Evolutionary conservation across 1,140 invertebrate genomes (phyloP).

Genomic region (Pogonus chalceus): DNA sequence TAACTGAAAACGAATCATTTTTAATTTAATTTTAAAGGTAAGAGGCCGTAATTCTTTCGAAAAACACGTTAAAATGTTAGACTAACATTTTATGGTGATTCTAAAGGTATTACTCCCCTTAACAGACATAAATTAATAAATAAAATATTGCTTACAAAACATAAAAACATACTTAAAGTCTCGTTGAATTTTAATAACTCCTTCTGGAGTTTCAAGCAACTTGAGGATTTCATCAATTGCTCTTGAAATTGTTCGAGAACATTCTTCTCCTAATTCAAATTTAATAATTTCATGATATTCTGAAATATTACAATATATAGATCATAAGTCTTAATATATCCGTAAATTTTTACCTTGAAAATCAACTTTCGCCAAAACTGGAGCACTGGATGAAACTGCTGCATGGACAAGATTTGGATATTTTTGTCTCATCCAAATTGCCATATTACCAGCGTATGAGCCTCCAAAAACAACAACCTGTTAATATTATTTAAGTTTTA

Average conservation of each 20-base stretch:
- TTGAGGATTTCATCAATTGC: background rate
- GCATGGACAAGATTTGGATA: conserved; percentile 47
- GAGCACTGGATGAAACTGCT: conserved; percentile 44
- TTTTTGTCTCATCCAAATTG: conserved; percentile 46
- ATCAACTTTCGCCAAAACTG: conserved; percentile 39
- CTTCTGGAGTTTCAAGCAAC: background rate
- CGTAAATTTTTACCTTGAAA: conserved; percentile 33
- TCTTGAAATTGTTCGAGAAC: background rate
- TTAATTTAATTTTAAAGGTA: too few species aligned
- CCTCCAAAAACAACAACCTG: conserved; percentile 44
- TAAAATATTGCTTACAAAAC: too few species aligned
- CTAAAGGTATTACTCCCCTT: too few species aligned
- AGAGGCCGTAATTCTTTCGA: too few species aligned
- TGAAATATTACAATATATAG: conserved; percentile 15
- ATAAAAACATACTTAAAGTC: too few species aligned
- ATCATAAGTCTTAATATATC: background rate
- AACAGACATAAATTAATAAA: too few species aligned
- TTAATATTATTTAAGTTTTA: background rate
- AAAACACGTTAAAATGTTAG: too few species aligned
- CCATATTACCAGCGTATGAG: conserved; percentile 46
- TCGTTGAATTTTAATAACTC: too few species aligned
- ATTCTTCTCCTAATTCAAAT: background rate
- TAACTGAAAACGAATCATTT: too few species aligned
- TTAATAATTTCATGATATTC: conserved; percentile 32
- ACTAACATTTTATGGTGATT: too few species aligned